These are phyloP conservation scores for Colossoma macropomum DNA, from an alignment of 2,113 vertebrate species.

Conservation along the genomic window DNA sequence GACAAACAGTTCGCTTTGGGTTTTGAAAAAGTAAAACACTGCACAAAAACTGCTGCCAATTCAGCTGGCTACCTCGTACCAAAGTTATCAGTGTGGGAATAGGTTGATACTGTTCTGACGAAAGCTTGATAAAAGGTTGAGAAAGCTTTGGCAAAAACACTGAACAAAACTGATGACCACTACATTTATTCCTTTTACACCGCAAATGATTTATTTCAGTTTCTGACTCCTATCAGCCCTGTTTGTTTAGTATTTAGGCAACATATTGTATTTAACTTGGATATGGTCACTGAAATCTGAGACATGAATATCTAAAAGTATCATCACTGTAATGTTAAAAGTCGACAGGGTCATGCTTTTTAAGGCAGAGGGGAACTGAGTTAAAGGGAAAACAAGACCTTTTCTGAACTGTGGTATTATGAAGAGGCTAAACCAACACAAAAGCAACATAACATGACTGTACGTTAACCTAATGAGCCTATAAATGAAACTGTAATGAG, in stretches of 20 bases:
- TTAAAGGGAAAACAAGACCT: not conserved
- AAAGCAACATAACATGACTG: not conserved
- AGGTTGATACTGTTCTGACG: not conserved
- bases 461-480: not conserved
- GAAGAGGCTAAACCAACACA: not conserved
- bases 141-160: not conserved
- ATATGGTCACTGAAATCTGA: conserved; percentile 14
- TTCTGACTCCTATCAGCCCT: not conserved
- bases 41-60: conserved; percentile 2
- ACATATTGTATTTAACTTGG: conserved; percentile 20
- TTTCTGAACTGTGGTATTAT: not conserved
- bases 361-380: not conserved
- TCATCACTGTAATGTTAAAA: not conserved
- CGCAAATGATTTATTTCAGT: too few relatives aligned
- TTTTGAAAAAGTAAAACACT: not conserved
- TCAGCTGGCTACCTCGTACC: not conserved
- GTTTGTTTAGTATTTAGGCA: not conserved
- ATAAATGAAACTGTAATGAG: not conserved
- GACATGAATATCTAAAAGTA: not conserved
- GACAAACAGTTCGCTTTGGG: not conserved
- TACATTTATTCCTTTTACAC: not conserved
- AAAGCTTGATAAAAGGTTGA: not conserved
- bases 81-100: conserved; percentile 15
- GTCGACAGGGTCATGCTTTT: not conserved
- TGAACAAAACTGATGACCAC: conserved; percentile 1